phyloP scores from a whole-genome alignment of 2,888 invertebrate genomes.

The Agriopis leucophaearia region DNA sequence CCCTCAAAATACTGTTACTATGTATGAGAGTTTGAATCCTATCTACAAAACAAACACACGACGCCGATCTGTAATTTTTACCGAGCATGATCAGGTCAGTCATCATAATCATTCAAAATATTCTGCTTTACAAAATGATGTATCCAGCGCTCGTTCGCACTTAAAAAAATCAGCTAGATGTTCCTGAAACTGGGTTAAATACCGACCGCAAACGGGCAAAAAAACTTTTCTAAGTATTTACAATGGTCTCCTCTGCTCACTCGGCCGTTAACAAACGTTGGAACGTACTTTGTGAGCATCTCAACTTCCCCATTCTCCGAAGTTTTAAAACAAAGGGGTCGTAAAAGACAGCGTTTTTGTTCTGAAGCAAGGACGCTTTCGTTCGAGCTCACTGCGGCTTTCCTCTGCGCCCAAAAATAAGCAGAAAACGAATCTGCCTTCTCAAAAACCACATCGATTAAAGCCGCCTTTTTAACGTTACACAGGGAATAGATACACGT shows the following conservation, averaged over 20 bases:
- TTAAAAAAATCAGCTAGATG: constrained; percentile 1
- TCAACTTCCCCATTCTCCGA: constrained; percentile 31
- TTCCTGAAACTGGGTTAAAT: constrained; percentile 13
- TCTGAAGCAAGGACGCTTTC: constrained; percentile 41
- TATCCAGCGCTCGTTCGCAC: constrained; percentile 9
- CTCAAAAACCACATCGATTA: constrained; percentile 50
- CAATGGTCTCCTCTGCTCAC: constrained; percentile 4
- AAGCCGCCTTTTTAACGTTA: no score
- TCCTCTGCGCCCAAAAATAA: constrained; percentile 46
- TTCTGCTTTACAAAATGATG: constrained; percentile 23
- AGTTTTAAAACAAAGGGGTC: constrained; percentile 39
- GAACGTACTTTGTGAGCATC: constrained; percentile 36
- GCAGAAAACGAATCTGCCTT: constrained; percentile 50
- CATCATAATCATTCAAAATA: constrained; percentile 29
- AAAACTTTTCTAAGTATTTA: constrained; percentile 15
- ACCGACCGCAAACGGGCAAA: constrained; percentile 7
- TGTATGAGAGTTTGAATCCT: not conserved
- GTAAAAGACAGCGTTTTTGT: constrained; percentile 47
- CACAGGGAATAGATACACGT: no score
- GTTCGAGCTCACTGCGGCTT: constrained; percentile 42
- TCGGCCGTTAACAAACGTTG: constrained; percentile 25
- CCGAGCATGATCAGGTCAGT: not conserved
- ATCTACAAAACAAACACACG: not conserved
- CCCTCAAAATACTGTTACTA: constrained; percentile 10
- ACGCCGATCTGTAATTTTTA: not conserved